These are phyloP conservation scores for Perca fluviatilis DNA, from an alignment of 2,113 vertebrate genomes.

Conservation along the genomic window DNA sequence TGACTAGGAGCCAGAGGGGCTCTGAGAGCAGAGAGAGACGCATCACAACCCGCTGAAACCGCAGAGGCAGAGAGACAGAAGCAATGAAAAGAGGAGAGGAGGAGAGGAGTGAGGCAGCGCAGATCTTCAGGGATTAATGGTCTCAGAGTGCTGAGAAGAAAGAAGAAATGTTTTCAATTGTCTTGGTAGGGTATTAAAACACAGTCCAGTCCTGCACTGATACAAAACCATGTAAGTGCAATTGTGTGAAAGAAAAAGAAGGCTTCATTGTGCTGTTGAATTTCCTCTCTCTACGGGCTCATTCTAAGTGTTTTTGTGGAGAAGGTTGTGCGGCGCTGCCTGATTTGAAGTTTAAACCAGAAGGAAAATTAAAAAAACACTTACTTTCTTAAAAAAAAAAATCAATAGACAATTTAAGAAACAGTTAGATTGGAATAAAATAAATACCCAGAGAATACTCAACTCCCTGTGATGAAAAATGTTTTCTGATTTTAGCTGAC, in stretches of 20 bases:
- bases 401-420: conserved; percentile 6
- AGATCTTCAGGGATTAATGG: background rate
- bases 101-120: background rate
- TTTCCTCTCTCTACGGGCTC: background rate
- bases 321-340: background rate
- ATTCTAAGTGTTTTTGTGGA: background rate
- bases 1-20: conserved; percentile 7
- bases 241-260: background rate
- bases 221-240: background rate
- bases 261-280: background rate
- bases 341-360: conserved; percentile 14
- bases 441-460: too few relatives aligned
- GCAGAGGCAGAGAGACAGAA: background rate
- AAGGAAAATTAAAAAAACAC: background rate
- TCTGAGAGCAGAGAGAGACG: conserved; percentile 14
- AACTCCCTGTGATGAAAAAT: too few relatives aligned
- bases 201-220: background rate
- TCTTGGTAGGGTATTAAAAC: background rate
- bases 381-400: background rate
- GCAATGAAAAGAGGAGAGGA: background rate
- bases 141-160: background rate
- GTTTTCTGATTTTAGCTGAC: too few relatives aligned
- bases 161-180: background rate
- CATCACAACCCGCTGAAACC: background rate
- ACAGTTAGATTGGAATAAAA: too few relatives aligned